phyloP scores from a whole-genome alignment of 2,113 vertebrate species.

The Aegotheles bennettii region DNA sequence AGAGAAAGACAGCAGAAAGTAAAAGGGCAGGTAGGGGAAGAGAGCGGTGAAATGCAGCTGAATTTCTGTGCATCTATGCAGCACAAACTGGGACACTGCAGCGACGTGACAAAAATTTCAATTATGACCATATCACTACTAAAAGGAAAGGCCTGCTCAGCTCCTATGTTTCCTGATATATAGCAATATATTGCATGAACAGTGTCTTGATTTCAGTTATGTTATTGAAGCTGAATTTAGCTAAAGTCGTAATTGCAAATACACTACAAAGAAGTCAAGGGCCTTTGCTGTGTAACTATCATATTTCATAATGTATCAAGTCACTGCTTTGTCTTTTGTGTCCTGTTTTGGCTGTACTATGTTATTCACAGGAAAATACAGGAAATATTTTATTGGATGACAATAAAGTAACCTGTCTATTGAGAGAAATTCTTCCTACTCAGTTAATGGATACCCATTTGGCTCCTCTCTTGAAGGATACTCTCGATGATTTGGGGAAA shows the following conservation, averaged over 20 bases:
- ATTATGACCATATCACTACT: not conserved
- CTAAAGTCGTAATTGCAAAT: not conserved
- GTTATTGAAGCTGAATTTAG: not conserved
- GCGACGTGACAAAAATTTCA: conserved; percentile 51
- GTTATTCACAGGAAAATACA: not conserved
- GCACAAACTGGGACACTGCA: not conserved
- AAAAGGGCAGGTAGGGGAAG: not conserved
- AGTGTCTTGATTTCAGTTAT: not conserved
- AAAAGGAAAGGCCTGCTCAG: not conserved
- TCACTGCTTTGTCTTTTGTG: not conserved
- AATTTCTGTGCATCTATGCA: conserved; percentile 35
- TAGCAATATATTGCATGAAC: not conserved
- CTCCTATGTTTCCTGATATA: not conserved
- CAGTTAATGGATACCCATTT: not conserved
- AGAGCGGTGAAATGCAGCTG: not conserved
- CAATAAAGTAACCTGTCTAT: not conserved
- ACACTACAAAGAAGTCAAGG: not conserved
- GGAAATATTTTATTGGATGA: not conserved
- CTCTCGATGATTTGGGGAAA: not conserved
- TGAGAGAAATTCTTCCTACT: not conserved
- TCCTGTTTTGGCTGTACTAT: not conserved
- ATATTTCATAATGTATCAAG: not conserved
- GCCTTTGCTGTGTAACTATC: not conserved
- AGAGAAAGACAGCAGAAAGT: not conserved
- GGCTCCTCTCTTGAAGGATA: not conserved